Base-by-base conservation (phyloP, 2,888 invertebrate genomes). In the Eumacrocentrus americanus region DNA sequence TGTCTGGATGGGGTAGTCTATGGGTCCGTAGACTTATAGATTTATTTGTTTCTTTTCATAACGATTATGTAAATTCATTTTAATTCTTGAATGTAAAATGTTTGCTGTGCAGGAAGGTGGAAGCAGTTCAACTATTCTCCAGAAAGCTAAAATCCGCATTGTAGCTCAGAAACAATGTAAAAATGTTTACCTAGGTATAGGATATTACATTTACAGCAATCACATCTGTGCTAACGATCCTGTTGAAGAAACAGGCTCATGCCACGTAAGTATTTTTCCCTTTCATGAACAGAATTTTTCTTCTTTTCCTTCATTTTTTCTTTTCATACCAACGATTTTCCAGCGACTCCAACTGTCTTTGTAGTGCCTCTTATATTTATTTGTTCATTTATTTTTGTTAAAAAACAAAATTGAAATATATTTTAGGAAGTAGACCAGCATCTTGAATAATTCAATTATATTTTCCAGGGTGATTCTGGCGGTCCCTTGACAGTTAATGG, bases 121-220 rank as follows among this genome's bases (percentile, higher is more conserved):
- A 14, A 37, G 60, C 0, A 63, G 63, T 4, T 68, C 74, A 7
- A 61, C 58, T 4, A 69, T 73, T 68, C 67, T 85, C 23, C 87
- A 88, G 67, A 83, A 80, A 54, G 86, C 84, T 0, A 67, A 82
- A 35, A 83, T 88, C 0, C 83, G 84, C 0, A 83, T 85, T 70
- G 83, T 87, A 4, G 84, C 81, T 67, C 81, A 83, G 3, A 69
- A 77, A 0, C 65, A 77, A 0, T 89, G 89, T 68, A 74, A 71
- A 1, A 1, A 59, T 1, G 51, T 54, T 6, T 76, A 74, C 50
- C 4, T 0, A 0, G 16, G 6, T 0, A 3, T 12, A 3, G 14
- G 47, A 4, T 50, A 62, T 23, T 48, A 55, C 4, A 37, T 76
- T 14, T 53, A 70, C 51, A 18, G 50, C 2, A 63, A 57, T 38